phyloP scores from a whole-genome alignment of 2,113 vertebrate species.

The Cariama cristata region DNA sequence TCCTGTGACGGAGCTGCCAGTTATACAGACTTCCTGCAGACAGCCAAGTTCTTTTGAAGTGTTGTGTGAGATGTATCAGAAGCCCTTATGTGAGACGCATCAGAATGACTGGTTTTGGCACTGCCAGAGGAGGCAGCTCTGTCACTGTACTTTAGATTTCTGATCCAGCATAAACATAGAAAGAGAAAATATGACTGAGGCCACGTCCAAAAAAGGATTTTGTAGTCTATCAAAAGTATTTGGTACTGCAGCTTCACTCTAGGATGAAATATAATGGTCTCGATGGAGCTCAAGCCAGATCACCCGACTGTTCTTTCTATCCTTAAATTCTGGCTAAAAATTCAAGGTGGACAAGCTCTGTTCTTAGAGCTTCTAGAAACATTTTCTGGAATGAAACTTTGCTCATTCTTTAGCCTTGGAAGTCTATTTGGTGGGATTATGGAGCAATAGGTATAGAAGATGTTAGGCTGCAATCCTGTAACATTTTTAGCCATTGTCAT shows the following conservation, averaged over 20 bases:
- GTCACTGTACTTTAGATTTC: background rate
- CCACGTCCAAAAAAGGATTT: background rate
- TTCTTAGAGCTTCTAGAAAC: background rate
- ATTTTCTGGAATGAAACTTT: background rate
- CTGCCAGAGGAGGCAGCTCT: background rate
- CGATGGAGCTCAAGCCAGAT: background rate
- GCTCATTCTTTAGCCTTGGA: background rate
- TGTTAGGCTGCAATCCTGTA: background rate
- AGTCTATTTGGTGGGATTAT: background rate
- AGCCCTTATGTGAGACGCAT: background rate
- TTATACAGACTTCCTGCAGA: background rate
- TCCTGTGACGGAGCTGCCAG: background rate
- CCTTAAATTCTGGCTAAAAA: background rate
- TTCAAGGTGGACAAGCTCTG: background rate
- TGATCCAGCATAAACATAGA: background rate
- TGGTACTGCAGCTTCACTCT: background rate
- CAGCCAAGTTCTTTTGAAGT: background rate
- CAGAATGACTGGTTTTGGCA: background rate
- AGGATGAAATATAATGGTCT: background rate
- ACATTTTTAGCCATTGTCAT: background rate
- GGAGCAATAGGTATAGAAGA: background rate
- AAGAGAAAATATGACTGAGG: background rate
- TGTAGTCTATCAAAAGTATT: background rate
- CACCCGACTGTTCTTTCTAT: background rate
- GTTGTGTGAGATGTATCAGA: background rate